Percentiles rank a stretch among this genome's conserved stretches.
Evolutionary conservation across 2,888 invertebrate species (phyloP).

Genomic region (Elysia crispata): DNA sequence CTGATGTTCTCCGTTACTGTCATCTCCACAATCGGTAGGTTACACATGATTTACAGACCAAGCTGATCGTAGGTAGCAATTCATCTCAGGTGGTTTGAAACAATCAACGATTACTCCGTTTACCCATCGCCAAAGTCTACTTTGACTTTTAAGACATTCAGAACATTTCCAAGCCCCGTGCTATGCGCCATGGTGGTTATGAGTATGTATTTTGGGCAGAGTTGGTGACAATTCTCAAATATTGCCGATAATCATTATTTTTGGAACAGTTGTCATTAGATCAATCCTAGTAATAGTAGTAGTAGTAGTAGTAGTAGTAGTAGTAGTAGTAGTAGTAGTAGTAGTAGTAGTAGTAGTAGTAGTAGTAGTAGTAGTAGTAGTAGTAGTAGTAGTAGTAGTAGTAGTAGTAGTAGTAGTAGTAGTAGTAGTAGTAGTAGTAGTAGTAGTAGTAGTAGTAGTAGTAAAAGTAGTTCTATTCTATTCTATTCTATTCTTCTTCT

Average conservation of each 20-base stretch:
- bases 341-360: slow-evolving; percentile 28
- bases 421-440: slow-evolving; percentile 25
- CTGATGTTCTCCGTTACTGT: slow-evolving; percentile 77
- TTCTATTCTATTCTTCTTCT: not conserved
- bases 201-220: too few relatives aligned
- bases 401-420: slow-evolving; percentile 28
- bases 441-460: slow-evolving; percentile 19
- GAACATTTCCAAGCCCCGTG: too few relatives aligned
- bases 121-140: too few relatives aligned
- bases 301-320: slow-evolving; percentile 28
- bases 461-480: slow-evolving; percentile 2
- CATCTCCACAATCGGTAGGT: slow-evolving; percentile 76
- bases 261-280: not conserved
- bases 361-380: slow-evolving; percentile 11
- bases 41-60: too few relatives aligned
- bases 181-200: too few relatives aligned
- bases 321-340: slow-evolving; percentile 25
- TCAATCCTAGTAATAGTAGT: too few relatives aligned
- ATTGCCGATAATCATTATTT: not conserved
- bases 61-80: too few relatives aligned
- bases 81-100: too few relatives aligned
- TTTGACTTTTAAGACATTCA: too few relatives aligned
- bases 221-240: too few relatives aligned
- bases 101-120: too few relatives aligned
- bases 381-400: slow-evolving; percentile 11